phyloP scores from a whole-genome alignment of 2,113 vertebrate genomes.

The Suncus etruscus region DNA sequence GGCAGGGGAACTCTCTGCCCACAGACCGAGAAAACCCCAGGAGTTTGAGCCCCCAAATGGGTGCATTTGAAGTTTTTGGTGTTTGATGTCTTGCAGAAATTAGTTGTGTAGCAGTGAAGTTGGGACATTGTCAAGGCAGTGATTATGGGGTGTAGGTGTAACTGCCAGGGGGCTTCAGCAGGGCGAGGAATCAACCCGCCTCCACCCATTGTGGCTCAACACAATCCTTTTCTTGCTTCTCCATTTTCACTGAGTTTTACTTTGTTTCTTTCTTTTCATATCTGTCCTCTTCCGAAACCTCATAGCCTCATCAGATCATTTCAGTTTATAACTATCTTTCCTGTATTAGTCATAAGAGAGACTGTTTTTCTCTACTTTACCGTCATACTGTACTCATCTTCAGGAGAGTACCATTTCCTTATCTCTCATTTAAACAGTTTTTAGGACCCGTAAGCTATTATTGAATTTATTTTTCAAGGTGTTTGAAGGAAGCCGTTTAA shows the following conservation, averaged over 20 bases:
- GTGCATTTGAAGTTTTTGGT: too few species aligned
- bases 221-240: background rate
- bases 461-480: background rate
- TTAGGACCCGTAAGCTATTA: background rate
- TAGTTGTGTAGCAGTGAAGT: too few species aligned
- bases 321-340: background rate
- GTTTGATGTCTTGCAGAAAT: too few species aligned
- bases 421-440: background rate
- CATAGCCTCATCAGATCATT: background rate
- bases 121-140: too few species aligned
- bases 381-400: background rate
- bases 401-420: background rate
- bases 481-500: background rate
- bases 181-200: too few species aligned
- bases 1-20: too few species aligned
- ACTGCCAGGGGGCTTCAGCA: too few species aligned
- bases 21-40: too few species aligned
- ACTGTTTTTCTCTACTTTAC: constrained; percentile 21
- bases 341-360: background rate
- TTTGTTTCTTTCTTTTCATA: background rate
- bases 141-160: too few species aligned
- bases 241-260: constrained; percentile 13
- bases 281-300: background rate
- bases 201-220: background rate
- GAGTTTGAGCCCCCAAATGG: too few species aligned